Conservation (phyloP, 2,113 vertebrate species). For the Archilochus colubris region DNA sequence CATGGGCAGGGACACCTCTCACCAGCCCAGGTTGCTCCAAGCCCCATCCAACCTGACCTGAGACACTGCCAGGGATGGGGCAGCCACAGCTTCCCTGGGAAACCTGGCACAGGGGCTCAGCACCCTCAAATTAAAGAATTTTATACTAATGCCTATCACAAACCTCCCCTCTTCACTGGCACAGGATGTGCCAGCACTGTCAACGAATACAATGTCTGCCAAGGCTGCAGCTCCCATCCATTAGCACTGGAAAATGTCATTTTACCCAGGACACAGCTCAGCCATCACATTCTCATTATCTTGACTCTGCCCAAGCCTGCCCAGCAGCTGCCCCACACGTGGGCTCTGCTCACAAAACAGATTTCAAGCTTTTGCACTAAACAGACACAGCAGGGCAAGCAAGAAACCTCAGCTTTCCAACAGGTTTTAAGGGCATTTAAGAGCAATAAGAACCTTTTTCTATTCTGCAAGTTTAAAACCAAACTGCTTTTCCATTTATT, state of each 20-base stretch:
- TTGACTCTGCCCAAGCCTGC: background rate
- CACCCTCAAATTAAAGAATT: too few species aligned
- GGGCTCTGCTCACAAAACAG: background rate
- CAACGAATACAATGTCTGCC: background rate
- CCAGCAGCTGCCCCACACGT: background rate
- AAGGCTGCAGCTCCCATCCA: background rate
- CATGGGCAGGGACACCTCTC: too few species aligned
- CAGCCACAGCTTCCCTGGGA: too few species aligned
- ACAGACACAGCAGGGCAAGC: background rate
- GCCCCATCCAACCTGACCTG: too few species aligned
- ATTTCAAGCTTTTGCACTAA: background rate
- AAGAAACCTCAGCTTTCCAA: background rate
- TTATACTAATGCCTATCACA: too few species aligned
- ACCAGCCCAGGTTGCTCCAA: too few species aligned
- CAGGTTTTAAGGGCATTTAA: fast-evolving
- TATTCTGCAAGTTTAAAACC: background rate
- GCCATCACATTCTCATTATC: background rate
- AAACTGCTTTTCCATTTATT: background rate
- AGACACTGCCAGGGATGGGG: too few species aligned
- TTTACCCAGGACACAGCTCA: background rate
- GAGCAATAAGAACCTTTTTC: background rate
- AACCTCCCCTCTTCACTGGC: too few species aligned
- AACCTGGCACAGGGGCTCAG: too few species aligned
- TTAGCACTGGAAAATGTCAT: fast-evolving
- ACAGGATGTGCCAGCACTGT: background rate